A percentile compares a stretch with the other conserved stretches of the same genome.
Evolutionary conservation across 37 sponge, comb jelly and placozoan species (phyloP).

Genomic region (Theonella swinhoei): DNA sequence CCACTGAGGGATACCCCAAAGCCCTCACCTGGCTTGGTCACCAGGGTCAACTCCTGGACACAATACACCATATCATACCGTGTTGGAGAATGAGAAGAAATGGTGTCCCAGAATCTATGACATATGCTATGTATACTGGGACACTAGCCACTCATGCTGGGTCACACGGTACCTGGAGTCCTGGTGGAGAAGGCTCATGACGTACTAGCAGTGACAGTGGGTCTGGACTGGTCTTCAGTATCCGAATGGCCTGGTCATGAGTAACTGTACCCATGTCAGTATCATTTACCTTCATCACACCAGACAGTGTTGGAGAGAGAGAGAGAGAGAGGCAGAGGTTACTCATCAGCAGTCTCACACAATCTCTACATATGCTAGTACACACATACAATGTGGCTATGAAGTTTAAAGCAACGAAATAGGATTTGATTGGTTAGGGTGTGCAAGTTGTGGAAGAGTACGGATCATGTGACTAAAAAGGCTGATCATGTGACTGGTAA

Average conservation of each 20-base stretch:
- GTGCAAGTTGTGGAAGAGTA: background rate
- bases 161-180: conserved; percentile 58
- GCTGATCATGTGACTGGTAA: too few relatives aligned
- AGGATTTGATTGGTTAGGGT: background rate
- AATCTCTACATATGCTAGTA: too few relatives aligned
- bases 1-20: conserved; percentile 74
- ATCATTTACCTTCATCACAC: conserved; percentile 71
- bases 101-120: too few relatives aligned
- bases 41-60: conserved; percentile 53
- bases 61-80: background rate
- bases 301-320: too few relatives aligned
- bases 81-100: background rate
- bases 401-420: background rate
- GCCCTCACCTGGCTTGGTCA: conserved; percentile 69
- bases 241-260: conserved; percentile 62
- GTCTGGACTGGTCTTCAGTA: conserved; percentile 42
- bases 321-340: background rate
- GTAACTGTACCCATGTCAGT: conserved; percentile 43
- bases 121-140: too few relatives aligned
- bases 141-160: too few relatives aligned
- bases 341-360: too few relatives aligned
- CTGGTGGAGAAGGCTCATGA: conserved; percentile 76
- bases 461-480: too few relatives aligned
- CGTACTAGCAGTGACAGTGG: conserved; percentile 60
- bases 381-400: background rate